phyloP scores from a whole-genome alignment of 23 tunicate species.

The Styela clava region DNA sequence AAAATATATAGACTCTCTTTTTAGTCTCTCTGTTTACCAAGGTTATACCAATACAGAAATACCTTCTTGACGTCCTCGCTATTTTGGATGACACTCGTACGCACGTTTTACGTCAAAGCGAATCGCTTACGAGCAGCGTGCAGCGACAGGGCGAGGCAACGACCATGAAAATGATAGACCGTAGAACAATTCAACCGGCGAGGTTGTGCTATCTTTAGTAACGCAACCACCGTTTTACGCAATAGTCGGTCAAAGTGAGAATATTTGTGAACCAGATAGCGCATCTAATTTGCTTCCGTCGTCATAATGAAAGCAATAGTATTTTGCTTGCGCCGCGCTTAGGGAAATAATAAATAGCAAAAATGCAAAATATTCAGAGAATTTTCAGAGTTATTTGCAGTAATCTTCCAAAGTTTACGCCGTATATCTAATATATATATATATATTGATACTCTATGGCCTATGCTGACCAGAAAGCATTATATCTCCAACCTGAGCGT shows the following conservation, averaged over 20 bases:
- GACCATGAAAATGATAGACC: not conserved
- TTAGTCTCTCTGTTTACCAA: not conserved
- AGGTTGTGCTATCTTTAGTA: not conserved
- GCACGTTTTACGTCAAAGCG: not conserved
- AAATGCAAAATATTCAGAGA: not conserved
- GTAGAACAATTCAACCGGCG: not conserved
- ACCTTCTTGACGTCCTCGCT: not conserved
- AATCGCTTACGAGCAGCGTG: not conserved
- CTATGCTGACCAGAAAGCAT: too few species aligned
- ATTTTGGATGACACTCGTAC: not conserved
- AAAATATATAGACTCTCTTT: not conserved
- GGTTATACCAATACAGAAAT: not conserved
- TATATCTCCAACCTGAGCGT: too few species aligned
- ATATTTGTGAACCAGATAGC: not conserved
- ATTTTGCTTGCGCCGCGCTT: not conserved
- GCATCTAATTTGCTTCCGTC: not conserved
- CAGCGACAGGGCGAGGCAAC: not conserved
- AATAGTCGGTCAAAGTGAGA: not conserved
- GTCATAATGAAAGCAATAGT: not conserved
- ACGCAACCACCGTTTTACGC: not conserved
- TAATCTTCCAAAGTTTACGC: too few species aligned
- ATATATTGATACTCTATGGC: too few species aligned
- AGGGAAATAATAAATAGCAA: not conserved
- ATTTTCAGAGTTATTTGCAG: too few species aligned
- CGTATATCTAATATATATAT: too few species aligned